These are phyloP conservation scores for Cirrhinus mrigala DNA, from an alignment of 2,797 vertebrate genomes.

Conservation along the genomic window DNA sequence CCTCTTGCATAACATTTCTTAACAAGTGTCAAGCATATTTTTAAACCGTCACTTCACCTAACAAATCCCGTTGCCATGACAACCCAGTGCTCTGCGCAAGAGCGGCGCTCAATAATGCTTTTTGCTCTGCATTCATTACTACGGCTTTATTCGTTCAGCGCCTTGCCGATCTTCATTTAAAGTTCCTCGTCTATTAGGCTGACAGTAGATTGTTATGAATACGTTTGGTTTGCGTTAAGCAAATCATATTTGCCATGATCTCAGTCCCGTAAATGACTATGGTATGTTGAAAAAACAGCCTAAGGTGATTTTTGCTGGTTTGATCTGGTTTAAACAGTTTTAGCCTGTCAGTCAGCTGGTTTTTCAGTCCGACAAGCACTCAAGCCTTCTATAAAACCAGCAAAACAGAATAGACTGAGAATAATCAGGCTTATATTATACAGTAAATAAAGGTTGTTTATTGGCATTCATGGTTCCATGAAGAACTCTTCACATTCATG, in stretches of 20 bases:
- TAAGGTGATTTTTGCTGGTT: neutral
- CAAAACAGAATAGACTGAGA: neutral
- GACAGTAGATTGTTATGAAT: neutral
- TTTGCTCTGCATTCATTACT: constrained; percentile 52
- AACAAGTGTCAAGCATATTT: constrained; percentile 72
- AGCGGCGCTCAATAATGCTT: constrained; percentile 39
- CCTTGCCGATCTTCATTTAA: constrained; percentile 60
- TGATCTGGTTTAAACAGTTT: neutral
- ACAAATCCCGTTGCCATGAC: constrained; percentile 80
- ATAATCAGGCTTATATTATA: neutral
- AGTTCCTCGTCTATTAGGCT: constrained; percentile 46
- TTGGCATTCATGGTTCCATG: neutral
- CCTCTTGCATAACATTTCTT: constrained; percentile 77
- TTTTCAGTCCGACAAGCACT: neutral
- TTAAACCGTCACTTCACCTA: constrained; percentile 74
- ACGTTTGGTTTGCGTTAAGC: neutral
- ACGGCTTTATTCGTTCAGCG: constrained; percentile 54
- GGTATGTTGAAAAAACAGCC: neutral
- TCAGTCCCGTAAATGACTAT: neutral
- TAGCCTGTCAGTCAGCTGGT: neutral
- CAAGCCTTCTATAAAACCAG: neutral
- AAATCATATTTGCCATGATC: constrained; percentile 4
- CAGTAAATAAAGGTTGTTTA: neutral
- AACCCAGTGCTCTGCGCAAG: constrained; percentile 67
- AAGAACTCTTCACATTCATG: neutral